Percentiles rank a stretch among this genome's conserved stretches.
Evolutionary conservation across 2,797 vertebrate species (phyloP).

Genomic region (Myotis myotis): DNA sequence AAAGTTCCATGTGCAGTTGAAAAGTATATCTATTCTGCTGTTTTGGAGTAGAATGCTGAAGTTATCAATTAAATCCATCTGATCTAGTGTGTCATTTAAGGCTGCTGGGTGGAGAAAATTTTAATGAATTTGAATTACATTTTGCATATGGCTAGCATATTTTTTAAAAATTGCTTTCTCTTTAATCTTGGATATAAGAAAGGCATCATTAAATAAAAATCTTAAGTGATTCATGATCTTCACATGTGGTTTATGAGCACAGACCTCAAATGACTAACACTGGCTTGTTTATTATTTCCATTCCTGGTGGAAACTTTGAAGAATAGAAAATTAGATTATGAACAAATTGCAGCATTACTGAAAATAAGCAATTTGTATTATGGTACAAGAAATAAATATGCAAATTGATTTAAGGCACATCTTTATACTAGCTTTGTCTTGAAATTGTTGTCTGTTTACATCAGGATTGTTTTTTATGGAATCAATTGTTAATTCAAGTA

Average conservation of each 20-base stretch:
- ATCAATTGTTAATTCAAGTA: not conserved
- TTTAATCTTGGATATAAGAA: constrained; percentile 58
- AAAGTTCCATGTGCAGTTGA: not conserved
- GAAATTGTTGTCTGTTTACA: not conserved
- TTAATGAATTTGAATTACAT: constrained; percentile 45
- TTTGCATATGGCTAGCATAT: constrained; percentile 65
- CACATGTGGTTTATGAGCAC: constrained; percentile 62
- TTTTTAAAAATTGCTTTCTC: constrained; percentile 57
- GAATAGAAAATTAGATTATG: constrained; percentile 48
- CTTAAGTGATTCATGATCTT: constrained; percentile 57
- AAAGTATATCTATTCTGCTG: not conserved
- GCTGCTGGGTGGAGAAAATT: not conserved
- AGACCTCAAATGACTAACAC: constrained; percentile 63
- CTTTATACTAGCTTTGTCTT: not conserved
- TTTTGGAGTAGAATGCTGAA: not conserved
- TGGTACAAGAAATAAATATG: not conserved
- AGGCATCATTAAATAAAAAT: constrained; percentile 48
- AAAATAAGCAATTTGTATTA: constrained; percentile 35
- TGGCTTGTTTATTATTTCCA: constrained; percentile 70
- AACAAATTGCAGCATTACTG: not conserved
- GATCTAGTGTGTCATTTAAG: not conserved
- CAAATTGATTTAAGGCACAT: constrained; percentile 24
- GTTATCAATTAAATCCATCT: not conserved
- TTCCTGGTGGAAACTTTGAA: constrained; percentile 68
- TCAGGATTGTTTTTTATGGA: not conserved